Percentiles rank a stretch among this genome's conserved stretches.
phyloP scores from a whole-genome alignment of 2,888 invertebrate genomes.

The Harpagoxenus sublaevis region DNA sequence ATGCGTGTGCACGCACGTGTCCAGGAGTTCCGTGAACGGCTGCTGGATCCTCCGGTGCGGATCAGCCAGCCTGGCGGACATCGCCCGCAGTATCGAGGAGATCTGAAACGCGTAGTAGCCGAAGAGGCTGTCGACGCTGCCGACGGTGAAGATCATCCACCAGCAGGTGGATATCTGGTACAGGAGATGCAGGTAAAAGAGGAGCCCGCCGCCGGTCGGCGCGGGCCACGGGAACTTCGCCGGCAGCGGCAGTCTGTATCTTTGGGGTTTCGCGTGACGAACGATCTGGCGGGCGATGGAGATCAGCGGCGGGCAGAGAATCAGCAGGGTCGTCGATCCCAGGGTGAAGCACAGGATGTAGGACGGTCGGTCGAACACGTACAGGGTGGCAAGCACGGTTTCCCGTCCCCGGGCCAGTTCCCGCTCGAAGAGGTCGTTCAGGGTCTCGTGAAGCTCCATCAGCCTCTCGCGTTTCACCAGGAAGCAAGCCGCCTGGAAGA shows the following conservation, averaged over 20 bases:
- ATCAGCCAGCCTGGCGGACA: conserved; percentile 60
- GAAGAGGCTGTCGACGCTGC: conserved; percentile 73
- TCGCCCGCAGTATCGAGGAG: conserved; percentile 69
- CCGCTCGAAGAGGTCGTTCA: conserved; percentile 22
- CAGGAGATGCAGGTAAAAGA: conserved; percentile 67
- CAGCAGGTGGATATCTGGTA: conserved; percentile 59
- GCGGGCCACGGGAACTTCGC: conserved; percentile 68
- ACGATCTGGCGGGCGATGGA: conserved; percentile 58
- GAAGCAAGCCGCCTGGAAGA: conserved; percentile 44
- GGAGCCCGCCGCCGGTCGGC: conserved; percentile 34
- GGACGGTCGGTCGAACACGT: conserved; percentile 33
- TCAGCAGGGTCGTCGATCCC: conserved; percentile 3
- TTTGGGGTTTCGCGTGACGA: conserved; percentile 46
- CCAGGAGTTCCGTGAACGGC: conserved; percentile 58
- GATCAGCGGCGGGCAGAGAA: conserved; percentile 56
- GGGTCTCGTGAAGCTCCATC: conserved; percentile 51
- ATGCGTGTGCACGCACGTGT: conserved; percentile 64
- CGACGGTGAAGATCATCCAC: conserved; percentile 59
- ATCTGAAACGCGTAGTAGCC: conserved; percentile 76
- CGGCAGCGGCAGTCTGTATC: conserved; percentile 63
- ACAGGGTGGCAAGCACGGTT: conserved; percentile 18
- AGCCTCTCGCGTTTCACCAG: conserved; percentile 37
- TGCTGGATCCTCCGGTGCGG: conserved; percentile 10
- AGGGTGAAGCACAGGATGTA: neutral
- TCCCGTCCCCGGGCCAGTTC: conserved; percentile 4